Conservation (phyloP, 1,140 invertebrate genomes). For the Riptortus pedestris region DNA sequence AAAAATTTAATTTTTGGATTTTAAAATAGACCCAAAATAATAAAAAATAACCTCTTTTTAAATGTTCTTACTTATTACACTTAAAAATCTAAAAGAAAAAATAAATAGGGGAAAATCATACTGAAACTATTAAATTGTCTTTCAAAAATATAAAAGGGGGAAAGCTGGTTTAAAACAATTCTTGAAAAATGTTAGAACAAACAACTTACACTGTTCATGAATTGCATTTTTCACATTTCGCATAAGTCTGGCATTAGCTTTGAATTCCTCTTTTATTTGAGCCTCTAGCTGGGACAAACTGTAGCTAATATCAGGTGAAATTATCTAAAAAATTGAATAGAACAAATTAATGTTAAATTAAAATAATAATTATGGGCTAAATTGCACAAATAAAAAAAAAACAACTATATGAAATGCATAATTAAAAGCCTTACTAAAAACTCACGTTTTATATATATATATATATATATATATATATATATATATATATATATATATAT, state of each 20-base stretch:
- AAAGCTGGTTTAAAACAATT: not conserved
- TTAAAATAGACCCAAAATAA: too few relatives aligned
- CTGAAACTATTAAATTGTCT: not conserved
- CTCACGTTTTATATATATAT: too few relatives aligned
- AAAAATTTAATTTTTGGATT: too few relatives aligned
- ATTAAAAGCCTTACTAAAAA: too few relatives aligned
- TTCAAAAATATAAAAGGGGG: not conserved
- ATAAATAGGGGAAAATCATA: not conserved
- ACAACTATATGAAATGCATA: too few relatives aligned
- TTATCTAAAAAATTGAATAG: slow-evolving; percentile 13
- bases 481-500: too few relatives aligned
- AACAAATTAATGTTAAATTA: not conserved
- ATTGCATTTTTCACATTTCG: slow-evolving; percentile 18
- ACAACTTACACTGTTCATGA: slow-evolving; percentile 19
- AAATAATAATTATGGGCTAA: not conserved
- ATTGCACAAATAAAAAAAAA: not conserved
- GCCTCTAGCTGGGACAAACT: slow-evolving; percentile 19
- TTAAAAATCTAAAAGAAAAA: too few relatives aligned
- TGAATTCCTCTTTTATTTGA: slow-evolving; percentile 24
- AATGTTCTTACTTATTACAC: too few relatives aligned
- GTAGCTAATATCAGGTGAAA: slow-evolving; percentile 1
- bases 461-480: too few relatives aligned
- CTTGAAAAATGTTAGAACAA: not conserved
- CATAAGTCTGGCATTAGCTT: slow-evolving; percentile 22
- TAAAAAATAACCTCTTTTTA: too few relatives aligned